Evolutionary conservation across 2,888 invertebrate species (phyloP), one percentile per base, ranked within the genome.

Genomic region (Pardosa pseudoannulata): DNA sequence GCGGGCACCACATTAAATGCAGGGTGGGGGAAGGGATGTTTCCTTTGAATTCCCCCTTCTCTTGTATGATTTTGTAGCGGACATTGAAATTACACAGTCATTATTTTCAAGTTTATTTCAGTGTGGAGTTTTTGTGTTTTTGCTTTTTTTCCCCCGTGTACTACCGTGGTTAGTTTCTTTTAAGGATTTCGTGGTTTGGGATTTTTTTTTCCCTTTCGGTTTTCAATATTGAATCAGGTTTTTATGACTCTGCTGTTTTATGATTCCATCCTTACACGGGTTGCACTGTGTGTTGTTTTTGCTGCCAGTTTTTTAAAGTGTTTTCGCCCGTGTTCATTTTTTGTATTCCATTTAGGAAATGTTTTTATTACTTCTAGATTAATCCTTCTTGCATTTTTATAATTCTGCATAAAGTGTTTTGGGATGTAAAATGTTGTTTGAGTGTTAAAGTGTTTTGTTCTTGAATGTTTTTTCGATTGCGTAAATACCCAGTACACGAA

Each of bases 1-100:
- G 82, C 75, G 73, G 75, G 74, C 41, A 56, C 19, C 32, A 46
- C 79, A 79, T 79, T 79, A 86, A 79, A 86, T 79, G 62, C 28
- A 16, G 41, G 27, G 31, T 23, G 23, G 64, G 62, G 73, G 65
- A 16, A 36, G 32, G 68, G n/a, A 36, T 72, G 11, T 64, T 56
- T 76, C 56, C 56, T 23, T 56, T 56, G 56, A 23, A 56, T 56
- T 56, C 56, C 56, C 56, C 56, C 56, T 23, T 46, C 23, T 46
- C 41, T 56, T 23, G 41, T 79, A 79, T 73, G 78, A 73, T 78
- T 82, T 83, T 85, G 73, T 85, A 56, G 78, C 67, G 65, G 31
- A 73, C 83, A 39, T 56, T 36, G 23, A 75, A 82, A 85, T 73
- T 85, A 81, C 74, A 68, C 32, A 50, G 50, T 70, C 72, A 83